Evolutionary conservation across 2,888 invertebrate species (phyloP).

Genomic region (Scrobipalpa costella): DNA sequence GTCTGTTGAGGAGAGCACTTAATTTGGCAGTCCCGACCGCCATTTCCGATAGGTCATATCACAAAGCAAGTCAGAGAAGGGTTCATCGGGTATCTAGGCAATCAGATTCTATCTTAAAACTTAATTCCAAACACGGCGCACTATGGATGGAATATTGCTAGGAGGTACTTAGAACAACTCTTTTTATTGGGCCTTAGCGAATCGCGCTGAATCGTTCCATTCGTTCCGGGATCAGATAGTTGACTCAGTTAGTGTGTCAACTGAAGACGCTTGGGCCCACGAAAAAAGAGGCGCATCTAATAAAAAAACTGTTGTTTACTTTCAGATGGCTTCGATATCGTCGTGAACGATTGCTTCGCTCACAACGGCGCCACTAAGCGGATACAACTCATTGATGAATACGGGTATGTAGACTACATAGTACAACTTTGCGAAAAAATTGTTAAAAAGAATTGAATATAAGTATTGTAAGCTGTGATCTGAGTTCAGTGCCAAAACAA

Average conservation of each 20-base stretch:
- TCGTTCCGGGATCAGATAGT: constrained; percentile 32
- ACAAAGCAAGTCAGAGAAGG: no score
- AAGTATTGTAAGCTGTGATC: background rate
- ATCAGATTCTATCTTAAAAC: no score
- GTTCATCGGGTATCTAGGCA: no score
- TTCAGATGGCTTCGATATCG: constrained; percentile 95
- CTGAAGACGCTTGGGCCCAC: constrained; percentile 5
- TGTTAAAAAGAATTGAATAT: no score
- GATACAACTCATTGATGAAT: constrained; percentile 95
- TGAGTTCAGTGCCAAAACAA: no score
- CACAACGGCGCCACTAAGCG: constrained; percentile 96
- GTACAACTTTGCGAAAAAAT: background rate
- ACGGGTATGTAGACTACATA: constrained; percentile 83
- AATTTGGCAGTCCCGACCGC: no score
- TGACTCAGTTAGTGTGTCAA: constrained; percentile 31
- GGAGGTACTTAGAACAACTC: constrained; percentile 42
- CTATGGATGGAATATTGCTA: background rate
- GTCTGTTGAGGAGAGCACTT: no score
- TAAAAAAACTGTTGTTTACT: constrained; percentile 23
- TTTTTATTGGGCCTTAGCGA: constrained; percentile 24
- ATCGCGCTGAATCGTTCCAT: constrained; percentile 35
- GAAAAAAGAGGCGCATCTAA: background rate
- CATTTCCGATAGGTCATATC: no score
- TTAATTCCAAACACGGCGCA: background rate
- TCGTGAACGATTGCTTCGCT: constrained; percentile 96